Base-by-base conservation (phyloP, 2,888 invertebrate species). In the Polydrusus pterygomalis region DNA sequence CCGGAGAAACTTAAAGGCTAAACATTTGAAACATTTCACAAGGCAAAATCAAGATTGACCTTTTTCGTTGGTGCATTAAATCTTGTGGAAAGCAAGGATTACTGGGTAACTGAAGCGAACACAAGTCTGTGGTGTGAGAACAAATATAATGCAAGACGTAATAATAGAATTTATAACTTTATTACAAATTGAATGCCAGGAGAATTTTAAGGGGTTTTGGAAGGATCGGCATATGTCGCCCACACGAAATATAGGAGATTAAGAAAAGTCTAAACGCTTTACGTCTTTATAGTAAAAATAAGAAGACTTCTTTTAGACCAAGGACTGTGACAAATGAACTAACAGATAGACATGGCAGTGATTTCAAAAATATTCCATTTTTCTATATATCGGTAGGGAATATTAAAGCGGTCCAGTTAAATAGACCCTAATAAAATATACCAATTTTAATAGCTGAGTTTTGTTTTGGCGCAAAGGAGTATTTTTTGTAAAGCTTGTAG, bases 111-210 rank as follows among this genome's bases (percentile, higher is more conserved):
- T 63, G 70, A 62, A 71, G 63, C 70, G 63, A 71, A 51, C 38
- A 63, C 62, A 51, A 45, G 49, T 40, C 70, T 62, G 63, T 54
- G 43, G 63, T 54, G 51, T 70, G 60, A 45, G 70, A 70, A 70
- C 70, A 70, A 70, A 70, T 70, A 71, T 64, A 54, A 71, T 71
- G 70, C 63, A 64, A 71, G 70, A 71, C 63, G 63, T 71, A 71
- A 62, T 71, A 71, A 71, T 63, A 25, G 63, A 71, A 71, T 71
- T 71, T 64, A 64, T 64, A 71, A 71, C 70, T 71, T 71, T 63
- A 64, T 64, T 64, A 64, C 63, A 63, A 71, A 71, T 71, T 71
- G 63, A 71, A 71, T 69, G 58, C 25, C 69, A 20, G 10, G 25
- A 25, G 69, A 69, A 69, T 60, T 69, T 69, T 69, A 69, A 45